These are phyloP conservation scores for Axinella damicornis DNA, from an alignment of 37 sponge, comb jelly and placozoan genomes.

Conservation along the genomic window DNA sequence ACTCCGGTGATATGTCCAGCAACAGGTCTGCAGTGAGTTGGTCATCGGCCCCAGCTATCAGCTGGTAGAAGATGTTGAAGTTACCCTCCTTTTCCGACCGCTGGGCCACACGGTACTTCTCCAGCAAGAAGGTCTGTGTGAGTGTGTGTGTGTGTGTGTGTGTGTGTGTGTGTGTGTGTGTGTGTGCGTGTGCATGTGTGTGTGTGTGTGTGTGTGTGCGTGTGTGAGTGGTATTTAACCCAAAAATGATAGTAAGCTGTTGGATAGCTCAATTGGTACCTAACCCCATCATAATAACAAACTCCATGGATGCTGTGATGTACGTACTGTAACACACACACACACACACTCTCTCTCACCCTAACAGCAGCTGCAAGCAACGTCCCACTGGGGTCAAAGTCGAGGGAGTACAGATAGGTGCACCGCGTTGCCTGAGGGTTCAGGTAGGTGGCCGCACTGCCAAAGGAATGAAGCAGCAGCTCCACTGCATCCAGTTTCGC, in stretches of 20 bases:
- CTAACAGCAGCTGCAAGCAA: conserved; percentile 76
- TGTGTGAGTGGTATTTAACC: background rate
- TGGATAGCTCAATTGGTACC: too few species aligned
- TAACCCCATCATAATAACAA: too few species aligned
- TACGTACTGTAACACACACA: too few species aligned
- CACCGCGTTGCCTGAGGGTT: conserved; percentile 95
- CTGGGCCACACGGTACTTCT: conserved; percentile 87
- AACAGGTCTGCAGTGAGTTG: conserved; percentile 78
- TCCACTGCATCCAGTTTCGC: conserved; percentile 92
- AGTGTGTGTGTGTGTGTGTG: background rate
- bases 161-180: background rate
- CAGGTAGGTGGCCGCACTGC: conserved; percentile 87
- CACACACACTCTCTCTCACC: too few species aligned
- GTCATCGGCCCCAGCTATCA: conserved; percentile 88
- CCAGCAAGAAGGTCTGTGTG: conserved; percentile 62
- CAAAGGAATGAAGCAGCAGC: conserved; percentile 92
- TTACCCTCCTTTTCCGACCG: conserved; percentile 82
- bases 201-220: background rate
- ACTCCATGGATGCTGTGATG: too few species aligned
- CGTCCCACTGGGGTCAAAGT: conserved; percentile 92
- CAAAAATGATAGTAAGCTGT: too few species aligned
- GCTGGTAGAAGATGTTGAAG: conserved; percentile 96
- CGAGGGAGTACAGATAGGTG: conserved; percentile 84
- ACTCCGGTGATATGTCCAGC: conserved; percentile 56
- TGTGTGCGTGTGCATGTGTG: background rate